Conservation (phyloP, 2,797 vertebrate genomes). For the Agapornis canus region DNA sequence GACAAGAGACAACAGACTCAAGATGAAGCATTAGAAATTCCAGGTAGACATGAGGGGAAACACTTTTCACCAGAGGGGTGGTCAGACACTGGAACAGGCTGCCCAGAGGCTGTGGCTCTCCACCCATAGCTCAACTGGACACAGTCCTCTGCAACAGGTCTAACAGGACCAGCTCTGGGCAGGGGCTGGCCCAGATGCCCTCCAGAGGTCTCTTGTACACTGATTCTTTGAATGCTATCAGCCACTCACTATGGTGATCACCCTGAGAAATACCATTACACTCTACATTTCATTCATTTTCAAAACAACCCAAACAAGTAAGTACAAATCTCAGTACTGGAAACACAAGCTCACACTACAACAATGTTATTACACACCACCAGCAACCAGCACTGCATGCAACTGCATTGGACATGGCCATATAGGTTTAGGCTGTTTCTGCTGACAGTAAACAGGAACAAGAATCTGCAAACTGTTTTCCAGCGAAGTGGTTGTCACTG, state of each 20-base stretch:
- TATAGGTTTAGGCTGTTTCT: neutral
- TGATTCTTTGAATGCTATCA: neutral
- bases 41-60: neutral
- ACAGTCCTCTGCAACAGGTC: neutral
- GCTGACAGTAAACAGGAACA: neutral
- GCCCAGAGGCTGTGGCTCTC: neutral
- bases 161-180: neutral
- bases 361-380: neutral
- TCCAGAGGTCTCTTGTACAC: neutral
- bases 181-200: neutral
- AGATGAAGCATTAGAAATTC: neutral
- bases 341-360: neutral
- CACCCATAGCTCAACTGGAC: neutral
- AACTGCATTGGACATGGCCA: neutral
- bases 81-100: neutral
- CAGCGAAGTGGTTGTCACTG: neutral
- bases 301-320: neutral
- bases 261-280: neutral
- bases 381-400: neutral
- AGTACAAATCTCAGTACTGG: neutral
- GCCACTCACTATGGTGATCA: neutral
- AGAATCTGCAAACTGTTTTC: neutral
- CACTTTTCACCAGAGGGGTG: accelerated
- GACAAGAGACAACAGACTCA: neutral
- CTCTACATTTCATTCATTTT: neutral